phyloP scores from a whole-genome alignment of 2,113 vertebrate genomes.

The Notarius lentiginosus region DNA sequence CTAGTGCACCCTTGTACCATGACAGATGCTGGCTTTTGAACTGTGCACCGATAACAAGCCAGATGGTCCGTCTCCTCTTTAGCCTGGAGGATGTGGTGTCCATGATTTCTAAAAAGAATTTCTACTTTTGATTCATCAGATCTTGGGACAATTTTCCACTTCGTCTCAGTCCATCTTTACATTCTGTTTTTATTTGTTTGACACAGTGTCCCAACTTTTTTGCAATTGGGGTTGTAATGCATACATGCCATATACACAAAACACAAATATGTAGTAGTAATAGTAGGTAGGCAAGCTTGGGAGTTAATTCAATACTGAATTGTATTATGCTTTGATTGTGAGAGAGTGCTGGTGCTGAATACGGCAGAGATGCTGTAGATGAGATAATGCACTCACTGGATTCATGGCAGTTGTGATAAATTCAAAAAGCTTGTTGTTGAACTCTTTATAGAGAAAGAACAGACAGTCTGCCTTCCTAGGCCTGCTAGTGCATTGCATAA shows the following conservation, averaged over 20 bases:
- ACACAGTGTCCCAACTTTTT: too few species aligned
- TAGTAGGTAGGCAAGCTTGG: not conserved
- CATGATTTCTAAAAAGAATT: too few species aligned
- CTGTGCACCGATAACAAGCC: too few species aligned
- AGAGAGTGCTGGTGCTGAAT: not conserved
- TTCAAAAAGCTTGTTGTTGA: constrained; percentile 29
- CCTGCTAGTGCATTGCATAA: not conserved
- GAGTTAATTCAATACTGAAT: not conserved
- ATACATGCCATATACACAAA: not conserved
- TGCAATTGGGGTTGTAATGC: too few species aligned
- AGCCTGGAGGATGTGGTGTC: too few species aligned
- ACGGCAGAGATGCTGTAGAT: constrained; percentile 11
- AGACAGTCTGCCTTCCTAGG: not conserved
- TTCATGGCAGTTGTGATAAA: constrained; percentile 46
- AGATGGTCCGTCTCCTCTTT: too few species aligned
- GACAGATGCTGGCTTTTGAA: too few species aligned
- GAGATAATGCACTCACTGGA: constrained; percentile 29
- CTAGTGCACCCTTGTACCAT: too few species aligned
- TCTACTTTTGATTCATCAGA: too few species aligned
- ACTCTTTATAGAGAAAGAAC: constrained; percentile 22
- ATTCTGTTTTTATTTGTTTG: too few species aligned
- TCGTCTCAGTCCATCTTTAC: too few species aligned
- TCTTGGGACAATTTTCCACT: too few species aligned
- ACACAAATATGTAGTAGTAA: not conserved
- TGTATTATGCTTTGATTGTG: not conserved